Base-by-base conservation (phyloP, 2,888 invertebrate species). In the Oxycera nigricornis region DNA sequence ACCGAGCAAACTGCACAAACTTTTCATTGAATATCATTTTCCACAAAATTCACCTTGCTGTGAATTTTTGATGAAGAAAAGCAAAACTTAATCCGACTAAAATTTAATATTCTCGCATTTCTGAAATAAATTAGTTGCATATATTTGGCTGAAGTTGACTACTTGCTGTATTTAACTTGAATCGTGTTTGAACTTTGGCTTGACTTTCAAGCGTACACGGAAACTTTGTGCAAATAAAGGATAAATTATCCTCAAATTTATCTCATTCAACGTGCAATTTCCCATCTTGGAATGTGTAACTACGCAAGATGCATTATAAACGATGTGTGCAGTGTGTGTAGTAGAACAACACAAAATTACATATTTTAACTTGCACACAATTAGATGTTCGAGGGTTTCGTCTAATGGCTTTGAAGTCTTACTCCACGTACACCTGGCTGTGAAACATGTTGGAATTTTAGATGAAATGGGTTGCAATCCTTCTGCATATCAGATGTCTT, bases 181-280 rank as follows among this genome's bases (percentile, higher is more conserved):
- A 46, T 14, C 46, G 17, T 46, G 46, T 46, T 46, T 46, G 46
- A 46, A 46, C 46, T 46, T 46, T 46, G 46, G 46, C 46, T 46
- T 46, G 46, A 46, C 46, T 46, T 46, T 46, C 46, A 17, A 46
- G 46, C 46, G 46, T 46, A 46, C n/a, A n/a, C 17, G 46, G 11
- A 46, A 46, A 46, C 46, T 46, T 46, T 3, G 7, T 9, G 28
- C n/a, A 28, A 30, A 17, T 61, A 30, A 61, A 30, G 59, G 59
- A 30, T 61, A 61, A 61, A 61, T 61, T 28, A 61, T 61, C 30
- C 59, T 46, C 46, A 46, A 46, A 46, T 46, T 46, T 17, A 46
- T 46, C 46, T 46, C 46, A 17, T 46, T 3, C 6, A 46, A 46
- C 46, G 46, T 46, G 17, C 46, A 46, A 46, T 11, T n/a, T 46